Conservation (phyloP, 2,797 vertebrate species). For the Trachops cirrhosus region DNA sequence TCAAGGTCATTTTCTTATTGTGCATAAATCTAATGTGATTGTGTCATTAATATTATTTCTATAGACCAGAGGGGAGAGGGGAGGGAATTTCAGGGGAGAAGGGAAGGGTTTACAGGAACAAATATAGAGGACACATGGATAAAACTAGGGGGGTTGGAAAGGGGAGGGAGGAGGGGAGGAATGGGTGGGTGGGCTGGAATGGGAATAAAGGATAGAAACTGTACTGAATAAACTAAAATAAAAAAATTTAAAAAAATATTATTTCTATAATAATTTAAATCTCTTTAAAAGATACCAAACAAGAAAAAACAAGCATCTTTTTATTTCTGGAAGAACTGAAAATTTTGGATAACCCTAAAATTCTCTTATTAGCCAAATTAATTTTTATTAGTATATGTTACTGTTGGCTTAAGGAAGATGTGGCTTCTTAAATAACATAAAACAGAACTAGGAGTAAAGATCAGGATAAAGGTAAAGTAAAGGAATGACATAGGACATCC, state of each 20-base stretch:
- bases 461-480: not conserved
- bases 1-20: not conserved
- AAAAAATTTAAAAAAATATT: no score
- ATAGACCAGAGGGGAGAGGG: no score
- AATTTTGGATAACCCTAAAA: not conserved
- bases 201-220: no score
- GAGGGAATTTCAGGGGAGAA: no score
- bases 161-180: no score
- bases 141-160: no score
- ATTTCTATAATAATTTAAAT: slow-evolving; percentile 1
- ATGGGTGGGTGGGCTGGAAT: no score
- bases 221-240: no score
- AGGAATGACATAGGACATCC: not conserved
- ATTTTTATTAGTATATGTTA: not conserved
- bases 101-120: no score
- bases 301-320: not conserved
- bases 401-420: not conserved
- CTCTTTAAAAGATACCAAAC: not conserved
- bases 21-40: not conserved
- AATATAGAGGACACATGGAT: no score
- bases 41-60: not conserved
- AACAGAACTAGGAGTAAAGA: not conserved
- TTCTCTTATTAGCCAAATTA: not conserved
- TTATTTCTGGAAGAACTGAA: not conserved
- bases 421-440: not conserved